A percentile compares a stretch with the other conserved stretches of the same genome.
Conservation (phyloP, 2,113 vertebrate species). For the Myiagra hebetior region DNA sequence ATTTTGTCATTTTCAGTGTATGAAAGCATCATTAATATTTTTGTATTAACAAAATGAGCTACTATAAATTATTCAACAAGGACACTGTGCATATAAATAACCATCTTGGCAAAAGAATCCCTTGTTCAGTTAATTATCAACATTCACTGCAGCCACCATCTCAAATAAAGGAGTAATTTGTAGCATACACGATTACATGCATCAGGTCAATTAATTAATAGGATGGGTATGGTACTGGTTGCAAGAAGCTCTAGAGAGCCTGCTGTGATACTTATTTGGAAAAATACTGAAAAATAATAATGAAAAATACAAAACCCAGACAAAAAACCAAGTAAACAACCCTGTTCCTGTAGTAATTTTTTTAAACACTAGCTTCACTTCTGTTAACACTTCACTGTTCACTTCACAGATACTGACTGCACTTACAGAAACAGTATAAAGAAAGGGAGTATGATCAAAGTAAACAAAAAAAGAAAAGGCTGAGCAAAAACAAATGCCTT, state of each 20-base stretch:
- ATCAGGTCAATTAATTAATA: not conserved
- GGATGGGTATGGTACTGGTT: not conserved
- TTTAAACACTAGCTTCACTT: not conserved
- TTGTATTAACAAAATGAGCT: not conserved
- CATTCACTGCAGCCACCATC: not conserved
- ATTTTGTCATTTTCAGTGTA: not conserved
- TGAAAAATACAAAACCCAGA: not conserved
- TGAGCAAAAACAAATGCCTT: not conserved
- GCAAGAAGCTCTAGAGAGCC: not conserved
- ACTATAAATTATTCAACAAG: not conserved
- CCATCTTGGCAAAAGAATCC: not conserved
- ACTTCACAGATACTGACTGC: too few species aligned
- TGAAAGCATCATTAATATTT: not conserved
- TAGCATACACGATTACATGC: not conserved
- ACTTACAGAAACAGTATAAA: not conserved
- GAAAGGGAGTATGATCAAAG: not conserved
- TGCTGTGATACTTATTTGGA: not conserved
- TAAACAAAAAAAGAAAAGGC: not conserved
- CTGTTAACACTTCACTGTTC: too few species aligned
- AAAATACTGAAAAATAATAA: not conserved
- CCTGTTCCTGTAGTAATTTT: fast-evolving
- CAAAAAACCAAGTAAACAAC: not conserved
- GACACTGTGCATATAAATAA: not conserved
- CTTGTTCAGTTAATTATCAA: not conserved
- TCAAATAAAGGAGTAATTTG: not conserved